Conservation (phyloP, 2,113 vertebrate species). For the Carassius auratus region DNA sequence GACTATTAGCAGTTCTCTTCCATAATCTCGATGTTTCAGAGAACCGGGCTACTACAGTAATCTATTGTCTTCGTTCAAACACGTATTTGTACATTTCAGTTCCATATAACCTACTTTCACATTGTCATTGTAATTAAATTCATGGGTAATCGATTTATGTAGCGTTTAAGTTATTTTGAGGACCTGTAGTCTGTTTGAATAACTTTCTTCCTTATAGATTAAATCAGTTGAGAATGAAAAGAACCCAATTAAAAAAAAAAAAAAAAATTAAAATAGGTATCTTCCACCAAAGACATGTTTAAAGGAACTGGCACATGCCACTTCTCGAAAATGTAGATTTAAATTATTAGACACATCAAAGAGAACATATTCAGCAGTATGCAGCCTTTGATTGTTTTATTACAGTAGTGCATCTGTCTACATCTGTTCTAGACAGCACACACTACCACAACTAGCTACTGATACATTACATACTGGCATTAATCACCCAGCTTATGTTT, state of each 20-base stretch:
- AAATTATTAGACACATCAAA: not conserved
- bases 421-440: not conserved
- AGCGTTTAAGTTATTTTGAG: not conserved
- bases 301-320: not conserved
- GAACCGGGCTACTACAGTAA: too few species aligned
- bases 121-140: not conserved
- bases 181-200: not conserved
- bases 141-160: not conserved
- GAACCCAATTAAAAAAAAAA: not conserved
- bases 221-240: not conserved
- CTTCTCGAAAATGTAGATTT: not conserved
- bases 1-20: too few species aligned
- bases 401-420: not conserved
- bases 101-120: not conserved
- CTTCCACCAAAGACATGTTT: not conserved
- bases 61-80: not conserved
- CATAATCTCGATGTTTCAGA: too few species aligned
- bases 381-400: not conserved
- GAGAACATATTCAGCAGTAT: not conserved
- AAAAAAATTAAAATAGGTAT: not conserved
- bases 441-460: not conserved
- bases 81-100: not conserved
- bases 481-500: not conserved
- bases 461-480: not conserved
- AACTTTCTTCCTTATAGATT: not conserved